Percentiles rank a stretch among this genome's conserved stretches.
phyloP scores from a whole-genome alignment of 1,140 invertebrate genomes.

The Euura saliciscinereae region DNA sequence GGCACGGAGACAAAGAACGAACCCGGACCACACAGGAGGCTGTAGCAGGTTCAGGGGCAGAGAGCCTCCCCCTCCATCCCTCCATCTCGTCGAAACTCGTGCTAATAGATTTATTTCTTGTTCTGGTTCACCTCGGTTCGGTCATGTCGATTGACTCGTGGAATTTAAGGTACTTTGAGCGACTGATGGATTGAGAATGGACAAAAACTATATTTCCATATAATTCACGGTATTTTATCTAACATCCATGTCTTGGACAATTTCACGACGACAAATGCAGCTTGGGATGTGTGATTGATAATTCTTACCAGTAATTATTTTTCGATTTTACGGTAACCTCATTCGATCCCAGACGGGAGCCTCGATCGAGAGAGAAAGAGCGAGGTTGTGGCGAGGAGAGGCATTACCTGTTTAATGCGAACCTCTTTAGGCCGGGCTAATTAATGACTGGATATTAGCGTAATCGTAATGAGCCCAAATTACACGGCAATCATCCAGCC shows the following conservation, averaged over 20 bases:
- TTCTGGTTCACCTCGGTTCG: neutral
- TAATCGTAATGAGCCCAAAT: constrained; percentile 58
- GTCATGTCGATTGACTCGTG: no score
- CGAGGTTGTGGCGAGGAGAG: neutral
- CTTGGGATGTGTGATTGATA: no score
- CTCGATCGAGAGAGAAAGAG: neutral
- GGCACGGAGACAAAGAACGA: constrained; percentile 19
- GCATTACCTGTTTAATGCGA: constrained; percentile 43
- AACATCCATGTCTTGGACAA: no score
- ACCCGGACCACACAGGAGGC: constrained; percentile 10
- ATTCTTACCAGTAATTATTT: no score
- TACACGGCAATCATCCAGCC: constrained; percentile 51
- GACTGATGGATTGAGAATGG: no score
- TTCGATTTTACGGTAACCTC: no score
- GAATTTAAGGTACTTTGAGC: no score
- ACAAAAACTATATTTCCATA: no score
- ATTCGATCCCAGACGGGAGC: no score
- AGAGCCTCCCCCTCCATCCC: neutral
- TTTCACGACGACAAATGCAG: no score
- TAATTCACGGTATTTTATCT: no score
- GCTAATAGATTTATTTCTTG: constrained; percentile 4
- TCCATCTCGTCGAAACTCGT: neutral
- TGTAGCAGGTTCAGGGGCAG: neutral
- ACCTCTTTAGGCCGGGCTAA: constrained; percentile 52
- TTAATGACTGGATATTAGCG: constrained; percentile 56